Evolutionary conservation across 2,797 vertebrate species (phyloP).

Genomic region (Holocentrus rufus): DNA sequence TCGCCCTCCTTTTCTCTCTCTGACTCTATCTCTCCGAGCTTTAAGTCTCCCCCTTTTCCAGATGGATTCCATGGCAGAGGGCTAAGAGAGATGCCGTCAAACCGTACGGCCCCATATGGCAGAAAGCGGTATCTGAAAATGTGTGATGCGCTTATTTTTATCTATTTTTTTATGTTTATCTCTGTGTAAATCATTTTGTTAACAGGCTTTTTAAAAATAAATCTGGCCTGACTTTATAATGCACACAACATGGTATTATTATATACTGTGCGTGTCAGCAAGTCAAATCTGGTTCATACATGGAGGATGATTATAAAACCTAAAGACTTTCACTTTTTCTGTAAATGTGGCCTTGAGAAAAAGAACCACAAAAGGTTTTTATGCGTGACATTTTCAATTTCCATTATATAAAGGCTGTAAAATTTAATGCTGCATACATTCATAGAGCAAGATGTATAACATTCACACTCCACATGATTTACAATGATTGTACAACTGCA

Average conservation of each 20-base stretch:
- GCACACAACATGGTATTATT: neutral
- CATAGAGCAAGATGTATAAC: no score
- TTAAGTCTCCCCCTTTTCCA: conserved; percentile 20
- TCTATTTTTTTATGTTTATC: neutral
- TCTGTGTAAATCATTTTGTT: neutral
- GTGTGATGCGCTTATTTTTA: neutral
- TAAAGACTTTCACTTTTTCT: no score
- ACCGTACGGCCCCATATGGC: neutral
- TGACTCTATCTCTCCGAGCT: conserved; percentile 38
- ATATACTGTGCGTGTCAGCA: neutral
- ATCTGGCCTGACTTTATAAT: neutral
- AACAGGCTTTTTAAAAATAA: neutral
- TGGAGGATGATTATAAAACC: no score
- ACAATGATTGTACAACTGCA: neutral
- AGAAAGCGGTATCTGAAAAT: neutral
- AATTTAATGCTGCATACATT: no score
- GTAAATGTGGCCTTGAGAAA: no score
- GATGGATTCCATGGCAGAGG: conserved; percentile 3
- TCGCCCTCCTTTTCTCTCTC: conserved; percentile 32
- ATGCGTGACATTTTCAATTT: no score
- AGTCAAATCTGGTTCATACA: neutral
- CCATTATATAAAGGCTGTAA: no score
- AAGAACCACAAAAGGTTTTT: no score
- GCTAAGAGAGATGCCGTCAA: conserved; percentile 2
- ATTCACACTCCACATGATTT: neutral